Base-by-base conservation (phyloP, 2,113 vertebrate genomes). In the Mormyrus lacerda region DNA sequence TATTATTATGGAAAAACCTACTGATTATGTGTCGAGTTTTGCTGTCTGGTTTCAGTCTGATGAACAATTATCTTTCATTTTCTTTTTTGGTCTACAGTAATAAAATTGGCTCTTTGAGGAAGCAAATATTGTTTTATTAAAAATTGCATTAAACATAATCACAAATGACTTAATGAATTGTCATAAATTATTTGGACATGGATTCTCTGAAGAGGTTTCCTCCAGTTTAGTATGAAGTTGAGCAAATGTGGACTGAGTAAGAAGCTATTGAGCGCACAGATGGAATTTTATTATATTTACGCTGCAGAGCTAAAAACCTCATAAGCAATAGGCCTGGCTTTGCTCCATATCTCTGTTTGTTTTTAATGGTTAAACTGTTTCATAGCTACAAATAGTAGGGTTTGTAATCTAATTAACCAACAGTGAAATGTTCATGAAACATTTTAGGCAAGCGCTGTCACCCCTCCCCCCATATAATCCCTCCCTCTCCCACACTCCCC, bases 61-160 rank as follows among this genome's bases (percentile, higher is more conserved):
- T 89, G 85, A 55, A 61, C 85, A 89, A 76, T 79, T 53, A 87
- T 84, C 65, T 79, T 31, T 44, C 47, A 39, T 89, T 58, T 89
- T 44, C 47, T 42, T 89, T 58, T 89, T 44, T 51, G 45, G 21
- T 7, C 45, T 50, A 76, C 31, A 8, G 10, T 87, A 53, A 45
- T 85, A 51, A 47, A 83, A 51, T 85, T 84, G 88, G 2, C 15
- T 44, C 19, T 87, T n/a, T 58, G 44, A 87, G 61, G 87, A 24
- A 87, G 48, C n/a, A 39, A 58, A 47, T 85, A n/a, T 53, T n/a
- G 50, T n/a, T 89, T 86, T 86, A 89, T 89, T 35, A 55, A 87
- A 48, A 79, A 27, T 19, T 76, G 44, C 13, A 42, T 53, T 87
- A 53, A 39, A 24, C 82, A 65, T 89, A 79, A 48, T 55, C 31